Percentiles rank a stretch among this genome's conserved stretches.
phyloP scores from a whole-genome alignment of 2,113 vertebrate species.

The Nycticorax nycticorax region DNA sequence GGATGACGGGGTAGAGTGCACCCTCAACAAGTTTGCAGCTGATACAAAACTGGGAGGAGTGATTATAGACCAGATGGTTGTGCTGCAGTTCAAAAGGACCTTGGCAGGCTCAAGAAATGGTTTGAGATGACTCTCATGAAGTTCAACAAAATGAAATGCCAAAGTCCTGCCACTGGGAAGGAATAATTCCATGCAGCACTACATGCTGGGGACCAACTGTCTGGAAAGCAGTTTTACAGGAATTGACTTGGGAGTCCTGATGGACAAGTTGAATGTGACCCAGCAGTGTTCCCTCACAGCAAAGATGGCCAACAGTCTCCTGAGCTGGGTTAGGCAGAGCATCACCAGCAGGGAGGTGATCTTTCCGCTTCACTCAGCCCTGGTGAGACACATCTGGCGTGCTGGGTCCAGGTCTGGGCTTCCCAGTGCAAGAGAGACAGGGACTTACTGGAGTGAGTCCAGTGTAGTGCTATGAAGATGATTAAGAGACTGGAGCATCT shows the following conservation, averaged over 20 bases:
- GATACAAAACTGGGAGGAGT: neutral
- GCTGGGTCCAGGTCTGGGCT: neutral
- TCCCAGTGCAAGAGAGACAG: neutral
- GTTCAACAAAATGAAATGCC: neutral
- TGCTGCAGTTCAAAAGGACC: neutral
- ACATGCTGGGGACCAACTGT: neutral
- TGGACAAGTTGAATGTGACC: accelerated
- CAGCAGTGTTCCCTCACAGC: neutral
- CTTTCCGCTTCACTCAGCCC: neutral
- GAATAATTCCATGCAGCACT: neutral
- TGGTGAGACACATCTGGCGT: neutral
- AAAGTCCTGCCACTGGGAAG: neutral
- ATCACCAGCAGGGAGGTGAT: neutral
- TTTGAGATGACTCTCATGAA: neutral
- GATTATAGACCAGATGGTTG: neutral
- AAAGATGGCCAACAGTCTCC: neutral
- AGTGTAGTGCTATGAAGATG: neutral
- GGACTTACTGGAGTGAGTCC: neutral
- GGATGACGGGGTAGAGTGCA: neutral
- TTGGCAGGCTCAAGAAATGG: neutral
- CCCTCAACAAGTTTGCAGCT: neutral
- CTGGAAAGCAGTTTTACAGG: neutral
- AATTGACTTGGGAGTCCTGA: neutral
- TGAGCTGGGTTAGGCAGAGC: neutral
- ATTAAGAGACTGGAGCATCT: neutral